A percentile compares a stretch with the other conserved stretches of the same genome.
These are phyloP conservation scores for Venusia cambrica DNA, from an alignment of 2,888 invertebrate species.

Conservation along the genomic window DNA sequence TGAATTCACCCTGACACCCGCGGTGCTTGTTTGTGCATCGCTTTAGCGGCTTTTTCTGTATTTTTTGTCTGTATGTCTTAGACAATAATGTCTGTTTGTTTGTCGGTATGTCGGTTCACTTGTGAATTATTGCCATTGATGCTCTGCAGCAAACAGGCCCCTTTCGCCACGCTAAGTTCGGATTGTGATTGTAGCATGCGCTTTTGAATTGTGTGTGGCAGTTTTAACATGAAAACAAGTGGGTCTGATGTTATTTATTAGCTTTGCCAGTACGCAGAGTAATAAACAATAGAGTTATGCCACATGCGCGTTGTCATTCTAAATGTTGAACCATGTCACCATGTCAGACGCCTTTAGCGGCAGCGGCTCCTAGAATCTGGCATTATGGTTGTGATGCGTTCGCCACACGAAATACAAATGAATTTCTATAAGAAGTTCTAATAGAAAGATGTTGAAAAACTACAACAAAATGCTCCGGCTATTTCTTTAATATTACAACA, in stretches of 20 bases:
- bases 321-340: no score
- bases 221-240: constrained; percentile 1
- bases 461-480: no score
- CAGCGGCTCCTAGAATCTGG: no score
- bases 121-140: constrained; percentile 27
- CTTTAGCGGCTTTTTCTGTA: constrained; percentile 42
- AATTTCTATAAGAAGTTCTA: no score
- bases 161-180: constrained; percentile 1
- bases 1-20: constrained; percentile 51
- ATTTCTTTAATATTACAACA: no score
- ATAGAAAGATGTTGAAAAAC: no score
- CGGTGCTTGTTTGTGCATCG: constrained; percentile 50
- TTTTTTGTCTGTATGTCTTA: constrained; percentile 33
- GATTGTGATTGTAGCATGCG: neutral
- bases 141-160: constrained; percentile 10
- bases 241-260: neutral
- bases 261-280: neutral
- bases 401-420: no score
- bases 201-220: constrained; percentile 3
- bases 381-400: no score
- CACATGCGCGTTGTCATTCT: no score
- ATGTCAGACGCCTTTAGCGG: no score
- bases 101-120: constrained; percentile 23
- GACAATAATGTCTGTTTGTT: constrained; percentile 28
- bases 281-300: constrained; percentile 7